Evolutionary conservation across 2,888 invertebrate species (phyloP), one percentile per base, ranked within the genome.

Genomic region (Caenorhabditis macrosperma): DNA sequence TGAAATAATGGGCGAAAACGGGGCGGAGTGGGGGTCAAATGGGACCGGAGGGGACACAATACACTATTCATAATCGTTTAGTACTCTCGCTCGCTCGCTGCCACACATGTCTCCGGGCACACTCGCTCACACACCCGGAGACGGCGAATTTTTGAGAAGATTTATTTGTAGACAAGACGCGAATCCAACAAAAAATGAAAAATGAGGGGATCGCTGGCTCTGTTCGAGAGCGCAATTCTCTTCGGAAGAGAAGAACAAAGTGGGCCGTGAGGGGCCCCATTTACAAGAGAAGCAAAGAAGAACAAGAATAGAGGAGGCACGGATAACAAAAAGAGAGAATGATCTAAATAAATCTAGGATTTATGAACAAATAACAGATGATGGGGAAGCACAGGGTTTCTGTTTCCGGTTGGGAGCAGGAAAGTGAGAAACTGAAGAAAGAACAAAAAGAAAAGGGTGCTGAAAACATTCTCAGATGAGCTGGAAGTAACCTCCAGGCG

Each of bases 51-150:
- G 17, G 20, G 48, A 35, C 26, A 50, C 52, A 64, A 52, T 38
- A 54, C 38, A 67, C 68, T 59, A 68, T 68, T 68, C 68, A 68
- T 68, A 68, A 68, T 67, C 59, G 68, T 68, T 68, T 68, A 3
- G 44, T 52, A 22, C 52, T 50, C 22, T 15, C 4, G n/a, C n/a
- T n/a, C n/a, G n/a, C 50, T 28, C 28, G 10, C 28, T n/a, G 52
- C 52, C 38, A 12, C 38, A 52, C 52, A 52, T 52, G 24, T 28
- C 24, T 22, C 26, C 15, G 46, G 46, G 20, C 20, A 20, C 46
- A 22, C n/a, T n/a, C n/a, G n/a, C n/a, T n/a, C n/a, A 12, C 6
- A 33, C 33, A 7, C 33, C 33, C 10, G 5, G 33, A 5, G 33
- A 33, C 33, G 5, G 33, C 38, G 15, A 10, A 38, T 38, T 38